A percentile compares a stretch with the other conserved stretches of the same genome.
Conservation (phyloP, 2,797 vertebrate species). For the Mastacembelus armatus region DNA sequence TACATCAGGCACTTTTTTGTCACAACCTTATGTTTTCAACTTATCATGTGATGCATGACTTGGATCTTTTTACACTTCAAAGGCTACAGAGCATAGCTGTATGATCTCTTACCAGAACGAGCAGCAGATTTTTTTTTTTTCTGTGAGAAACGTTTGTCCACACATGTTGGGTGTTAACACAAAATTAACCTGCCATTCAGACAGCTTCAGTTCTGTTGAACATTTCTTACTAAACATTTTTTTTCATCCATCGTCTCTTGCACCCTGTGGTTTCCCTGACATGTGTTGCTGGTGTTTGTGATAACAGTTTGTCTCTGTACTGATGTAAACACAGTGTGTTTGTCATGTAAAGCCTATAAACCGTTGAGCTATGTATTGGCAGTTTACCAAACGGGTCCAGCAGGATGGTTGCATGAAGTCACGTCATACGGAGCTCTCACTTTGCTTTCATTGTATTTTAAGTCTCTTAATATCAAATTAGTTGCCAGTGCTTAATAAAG, state of each 20-base stretch:
- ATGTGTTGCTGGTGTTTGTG: neutral
- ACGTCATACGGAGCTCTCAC: too few relatives aligned
- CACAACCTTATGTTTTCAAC: conserved; percentile 20
- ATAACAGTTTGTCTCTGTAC: neutral
- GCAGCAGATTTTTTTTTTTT: neutral
- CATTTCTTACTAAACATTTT: too few relatives aligned
- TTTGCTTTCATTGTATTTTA: too few relatives aligned
- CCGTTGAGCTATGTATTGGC: neutral
- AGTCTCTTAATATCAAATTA: too few relatives aligned
- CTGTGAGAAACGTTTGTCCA: conserved; percentile 24
- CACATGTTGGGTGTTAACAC: conserved; percentile 49
- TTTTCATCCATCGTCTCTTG: neutral
- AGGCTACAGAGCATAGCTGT: conserved; percentile 41
- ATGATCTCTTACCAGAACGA: neutral
- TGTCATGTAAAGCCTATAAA: neutral
- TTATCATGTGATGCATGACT: conserved; percentile 27
- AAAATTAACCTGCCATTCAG: conserved; percentile 15
- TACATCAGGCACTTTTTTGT: conserved; percentile 4
- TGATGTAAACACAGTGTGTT: neutral
- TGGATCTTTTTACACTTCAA: conserved; percentile 61
- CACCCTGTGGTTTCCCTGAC: too few relatives aligned
- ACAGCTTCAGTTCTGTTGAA: neutral
- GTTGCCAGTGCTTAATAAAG: too few relatives aligned
- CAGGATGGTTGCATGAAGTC: too few relatives aligned
- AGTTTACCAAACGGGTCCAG: too few relatives aligned